Percentiles rank a stretch among this genome's conserved stretches.
Evolutionary conservation across 2,113 vertebrate genomes (phyloP).

Genomic region (Python bivittatus): DNA sequence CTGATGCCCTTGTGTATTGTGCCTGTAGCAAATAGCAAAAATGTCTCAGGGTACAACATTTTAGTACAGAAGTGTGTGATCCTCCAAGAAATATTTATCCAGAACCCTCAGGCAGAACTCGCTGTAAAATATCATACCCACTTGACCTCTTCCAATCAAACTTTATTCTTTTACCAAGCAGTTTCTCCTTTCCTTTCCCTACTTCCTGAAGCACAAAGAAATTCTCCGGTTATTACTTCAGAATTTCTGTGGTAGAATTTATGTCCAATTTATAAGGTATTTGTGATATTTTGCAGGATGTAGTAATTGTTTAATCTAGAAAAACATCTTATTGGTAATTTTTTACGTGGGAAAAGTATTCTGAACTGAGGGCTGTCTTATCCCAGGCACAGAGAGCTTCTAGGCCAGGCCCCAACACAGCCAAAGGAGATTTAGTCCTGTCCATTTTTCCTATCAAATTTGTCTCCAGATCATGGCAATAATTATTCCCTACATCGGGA

Average conservation of each 20-base stretch:
- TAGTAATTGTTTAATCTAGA: not conserved
- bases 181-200: not conserved
- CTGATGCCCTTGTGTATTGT: not conserved
- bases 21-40: not conserved
- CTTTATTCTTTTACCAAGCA: not conserved
- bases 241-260: not conserved
- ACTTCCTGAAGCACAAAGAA: not conserved
- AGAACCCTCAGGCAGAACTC: not conserved
- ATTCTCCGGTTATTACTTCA: not conserved
- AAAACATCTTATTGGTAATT: no score
- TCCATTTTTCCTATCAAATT: not conserved
- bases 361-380: not conserved
- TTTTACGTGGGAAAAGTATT: not conserved
- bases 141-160: not conserved
- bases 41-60: not conserved
- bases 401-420: not conserved
- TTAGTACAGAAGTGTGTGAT: not conserved
- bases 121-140: slow-evolving; percentile 1
- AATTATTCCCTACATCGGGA: not conserved
- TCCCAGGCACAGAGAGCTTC: not conserved
- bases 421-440: not conserved
- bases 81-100: slow-evolving; percentile 13
- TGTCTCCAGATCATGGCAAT: not conserved
- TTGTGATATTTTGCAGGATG: not conserved
- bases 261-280: not conserved